Percentiles rank a stretch among this genome's conserved stretches.
Evolutionary conservation across 1,140 invertebrate species (phyloP).

Genomic region (Euborellia annulipes): DNA sequence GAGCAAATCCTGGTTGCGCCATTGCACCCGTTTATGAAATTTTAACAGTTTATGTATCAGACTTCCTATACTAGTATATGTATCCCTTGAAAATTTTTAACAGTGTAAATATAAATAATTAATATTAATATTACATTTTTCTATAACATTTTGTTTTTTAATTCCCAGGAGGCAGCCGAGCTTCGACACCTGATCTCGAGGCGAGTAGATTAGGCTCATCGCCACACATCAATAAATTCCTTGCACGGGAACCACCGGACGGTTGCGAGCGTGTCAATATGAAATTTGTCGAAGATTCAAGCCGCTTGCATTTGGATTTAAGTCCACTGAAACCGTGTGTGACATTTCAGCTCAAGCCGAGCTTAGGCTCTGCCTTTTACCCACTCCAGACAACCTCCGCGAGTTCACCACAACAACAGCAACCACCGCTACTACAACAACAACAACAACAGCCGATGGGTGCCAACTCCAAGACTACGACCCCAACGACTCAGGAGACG

Average conservation of each 20-base stretch:
- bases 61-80: too few species aligned
- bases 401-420: conserved; percentile 10
- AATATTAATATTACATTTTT: background rate
- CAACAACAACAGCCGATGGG: too few species aligned
- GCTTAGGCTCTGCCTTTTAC: conserved; percentile 65
- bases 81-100: background rate
- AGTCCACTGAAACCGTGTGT: conserved; percentile 42
- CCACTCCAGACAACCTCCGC: conserved; percentile 41
- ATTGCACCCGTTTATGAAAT: too few species aligned
- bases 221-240: conserved; percentile 67
- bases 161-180: conserved; percentile 34
- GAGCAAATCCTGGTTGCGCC: too few species aligned
- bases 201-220: conserved; percentile 43
- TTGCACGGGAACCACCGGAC: conserved; percentile 71
- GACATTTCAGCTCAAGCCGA: conserved; percentile 61
- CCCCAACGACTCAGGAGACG: too few species aligned
- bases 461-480: too few species aligned
- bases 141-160: conserved; percentile 11
- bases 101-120: background rate
- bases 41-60: too few species aligned
- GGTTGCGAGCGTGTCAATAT: conserved; percentile 64
- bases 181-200: conserved; percentile 41
- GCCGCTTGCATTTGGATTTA: conserved; percentile 32
- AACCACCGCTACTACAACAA: too few species aligned
- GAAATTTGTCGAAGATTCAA: conserved; percentile 46